These are phyloP conservation scores for Eupithecia vulgata DNA, from an alignment of 2,888 invertebrate species.

Conservation along the genomic window DNA sequence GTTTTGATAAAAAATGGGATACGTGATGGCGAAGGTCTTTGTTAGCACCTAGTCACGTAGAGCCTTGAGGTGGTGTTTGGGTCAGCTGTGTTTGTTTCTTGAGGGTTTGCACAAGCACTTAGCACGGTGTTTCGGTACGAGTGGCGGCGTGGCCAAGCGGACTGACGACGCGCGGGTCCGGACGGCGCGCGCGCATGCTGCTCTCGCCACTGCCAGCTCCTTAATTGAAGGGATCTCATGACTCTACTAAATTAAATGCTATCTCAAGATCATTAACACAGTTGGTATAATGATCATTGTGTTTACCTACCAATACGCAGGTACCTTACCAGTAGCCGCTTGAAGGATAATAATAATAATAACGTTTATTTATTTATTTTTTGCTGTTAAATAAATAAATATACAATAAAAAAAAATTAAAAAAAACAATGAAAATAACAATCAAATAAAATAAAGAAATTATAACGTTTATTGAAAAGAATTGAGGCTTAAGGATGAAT, in stretches of 20 bases:
- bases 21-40: conserved; percentile 72
- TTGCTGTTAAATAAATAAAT: too few relatives aligned
- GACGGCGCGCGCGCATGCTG: conserved; percentile 39
- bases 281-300: neutral
- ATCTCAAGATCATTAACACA: conserved; percentile 62
- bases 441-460: too few relatives aligned
- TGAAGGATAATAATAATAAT: too few relatives aligned
- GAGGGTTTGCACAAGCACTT: conserved; percentile 64
- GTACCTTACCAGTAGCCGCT: neutral
- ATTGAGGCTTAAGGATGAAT: too few relatives aligned
- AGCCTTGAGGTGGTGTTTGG: conserved; percentile 65
- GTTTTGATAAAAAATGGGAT: conserved; percentile 71
- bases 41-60: conserved; percentile 71
- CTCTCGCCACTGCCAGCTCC: conserved; percentile 50
- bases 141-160: conserved; percentile 35
- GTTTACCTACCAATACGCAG: neutral
- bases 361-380: too few relatives aligned
- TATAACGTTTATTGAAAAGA: too few relatives aligned
- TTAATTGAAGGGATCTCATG: conserved; percentile 64
- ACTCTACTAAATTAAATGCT: conserved; percentile 48
- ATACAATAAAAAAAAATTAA: too few relatives aligned
- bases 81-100: conserved; percentile 54
- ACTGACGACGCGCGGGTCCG: conserved; percentile 57
- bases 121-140: conserved; percentile 49
- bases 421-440: too few relatives aligned